Evolutionary conservation across 1,140 invertebrate species (phyloP), one percentile per base, ranked within the genome.

Genomic region (Chrysopa pallens): DNA sequence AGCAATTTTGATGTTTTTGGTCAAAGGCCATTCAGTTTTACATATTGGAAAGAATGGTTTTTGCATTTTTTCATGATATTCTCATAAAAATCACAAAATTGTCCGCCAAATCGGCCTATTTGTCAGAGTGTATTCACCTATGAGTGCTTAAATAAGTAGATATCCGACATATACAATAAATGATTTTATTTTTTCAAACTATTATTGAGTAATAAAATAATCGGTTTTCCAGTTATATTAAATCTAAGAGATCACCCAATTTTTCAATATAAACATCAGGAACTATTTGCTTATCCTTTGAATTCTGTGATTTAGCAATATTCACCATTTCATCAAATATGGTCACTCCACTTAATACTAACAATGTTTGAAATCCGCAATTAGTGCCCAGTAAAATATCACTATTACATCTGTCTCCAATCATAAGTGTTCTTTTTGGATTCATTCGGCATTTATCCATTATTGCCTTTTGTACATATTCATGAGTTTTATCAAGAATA

Each of bases 321-420:
- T 64, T 57, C 28, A 73, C 59, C 4, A 88, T 61, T 47, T 90
- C 77, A 15, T 73, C 67, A 1, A 73, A 47, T 6, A 63, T 70
- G 13, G 83, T 86, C 2, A 91, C 79, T 6, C 90, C 90, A 12
- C 80, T 76, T 29, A 89, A 60, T 1, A 94, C 88, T 1, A 93
- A 63, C 0, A 94, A 54, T 1, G 88, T 92, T 61, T 80, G 74
- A 50, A 91, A 79, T 6, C 82, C 82, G 57, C 84, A 88, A 42
- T 78, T 69, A 17, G 72, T 79, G 7, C 87, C 91, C 46, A 95
- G 69, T 13, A 84, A 60, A 48, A 95, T 93, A 54, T 95, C 90
- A 0, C 89, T 92, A 54, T 88, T 90, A 39, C 78, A 76, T 44
- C 85, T 79, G 63, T 98, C 92, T 1, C 92, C 93, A 56, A 97